Evolutionary conservation across 2,888 invertebrate species (phyloP), one percentile per base, ranked within the genome.

Genomic region (Volucella inanis): DNA sequence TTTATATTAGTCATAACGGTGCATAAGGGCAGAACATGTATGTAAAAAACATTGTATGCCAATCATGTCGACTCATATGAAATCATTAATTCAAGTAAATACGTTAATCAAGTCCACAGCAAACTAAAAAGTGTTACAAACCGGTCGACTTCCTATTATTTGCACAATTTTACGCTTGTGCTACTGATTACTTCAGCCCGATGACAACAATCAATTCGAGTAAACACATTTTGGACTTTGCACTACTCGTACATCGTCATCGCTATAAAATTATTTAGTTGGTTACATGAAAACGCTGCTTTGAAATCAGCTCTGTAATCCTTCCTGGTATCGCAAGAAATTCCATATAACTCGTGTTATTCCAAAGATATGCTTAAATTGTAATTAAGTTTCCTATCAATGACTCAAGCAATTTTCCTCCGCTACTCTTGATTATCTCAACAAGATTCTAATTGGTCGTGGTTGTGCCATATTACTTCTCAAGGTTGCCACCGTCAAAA

Each of bases 401-500:
- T 41, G 57, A 59, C 59, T 31, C 31, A 59, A 22, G 3, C 50
- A 61, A 38, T 45, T 68, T 55, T n/a, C 54, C 45, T 6, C 55
- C 2, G 0, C 31, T 31, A 31, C 31, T 45, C 8, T 38, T 45
- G 0, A 41, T 54, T 31, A 31, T 31, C 31, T 31, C 55, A 59
- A 59, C 49, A 15, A 47, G 2, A 41, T 59, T 50, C 11, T 47
- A 59, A 43, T 31, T 14, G 57, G 39, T 14, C 57, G n/a, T 71
- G 39, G 22, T 45, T n/a, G 38, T 18, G 55, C 68, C 55, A 55
- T 15, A 4, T 15, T 9, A 9, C n/a, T 49, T 31, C 4, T 50
- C 70, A 71, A 68, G 45, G 68, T 57, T 57, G 47, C 15, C 39
- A n/a, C 38, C 39, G 39, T 39, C n/a, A 47, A 47, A 47, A 52